Conservation (phyloP, 2,113 vertebrate species). For the Probosciger aterrimus region DNA sequence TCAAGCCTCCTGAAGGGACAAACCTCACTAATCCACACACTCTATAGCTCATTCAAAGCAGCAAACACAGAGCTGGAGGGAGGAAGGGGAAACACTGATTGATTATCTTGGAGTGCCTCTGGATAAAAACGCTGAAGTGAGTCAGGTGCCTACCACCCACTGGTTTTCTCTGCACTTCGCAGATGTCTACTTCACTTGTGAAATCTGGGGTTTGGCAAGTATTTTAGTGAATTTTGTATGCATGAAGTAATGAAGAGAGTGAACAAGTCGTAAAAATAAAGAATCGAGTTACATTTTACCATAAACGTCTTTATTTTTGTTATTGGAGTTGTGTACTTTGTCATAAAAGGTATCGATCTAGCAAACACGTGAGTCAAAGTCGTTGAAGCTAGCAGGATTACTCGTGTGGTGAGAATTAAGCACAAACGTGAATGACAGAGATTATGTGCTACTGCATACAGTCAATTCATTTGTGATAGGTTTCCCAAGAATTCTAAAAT, state of each 20-base stretch:
- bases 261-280: slow-evolving; percentile 7
- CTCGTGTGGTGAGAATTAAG: not conserved
- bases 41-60: slow-evolving; percentile 1
- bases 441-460: slow-evolving; percentile 32
- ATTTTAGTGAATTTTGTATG: not conserved
- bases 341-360: slow-evolving; percentile 42
- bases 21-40: not conserved
- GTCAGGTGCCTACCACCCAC: slow-evolving; percentile 43
- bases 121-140: not conserved
- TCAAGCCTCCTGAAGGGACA: slow-evolving; percentile 5
- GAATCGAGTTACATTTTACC: slow-evolving; percentile 23
- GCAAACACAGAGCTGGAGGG: not conserved
- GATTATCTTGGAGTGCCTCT: slow-evolving; percentile 27
- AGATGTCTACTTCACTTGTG: not conserved
- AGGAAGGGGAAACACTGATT: not conserved
- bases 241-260: not conserved
- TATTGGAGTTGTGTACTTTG: not conserved
- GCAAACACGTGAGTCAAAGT: slow-evolving; percentile 39
- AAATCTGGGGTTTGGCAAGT: not conserved
- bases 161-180: not conserved
- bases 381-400: not conserved
- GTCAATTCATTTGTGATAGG: not conserved
- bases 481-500: not conserved
- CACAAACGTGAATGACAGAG: slow-evolving; percentile 26
- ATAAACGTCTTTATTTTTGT: slow-evolving; percentile 60